Evolutionary conservation across 2,797 vertebrate species (phyloP).

Genomic region (Acanthurus lineatus): DNA sequence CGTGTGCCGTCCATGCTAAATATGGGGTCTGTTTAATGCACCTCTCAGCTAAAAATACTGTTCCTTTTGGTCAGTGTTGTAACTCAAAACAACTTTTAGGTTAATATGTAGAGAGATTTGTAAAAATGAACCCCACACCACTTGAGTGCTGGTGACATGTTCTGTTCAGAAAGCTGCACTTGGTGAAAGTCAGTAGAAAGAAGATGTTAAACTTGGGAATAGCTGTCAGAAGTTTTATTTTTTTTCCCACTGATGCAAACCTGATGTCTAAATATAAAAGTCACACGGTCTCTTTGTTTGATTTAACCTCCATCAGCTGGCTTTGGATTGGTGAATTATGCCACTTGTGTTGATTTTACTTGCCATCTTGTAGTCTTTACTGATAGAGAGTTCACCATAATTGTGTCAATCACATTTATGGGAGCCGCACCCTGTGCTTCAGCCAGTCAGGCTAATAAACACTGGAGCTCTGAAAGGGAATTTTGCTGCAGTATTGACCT

Average conservation of each 20-base stretch:
- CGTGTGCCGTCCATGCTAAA: constrained; percentile 10
- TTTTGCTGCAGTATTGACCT: constrained; percentile 38
- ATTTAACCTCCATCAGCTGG: constrained; percentile 29
- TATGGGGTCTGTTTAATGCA: constrained; percentile 30
- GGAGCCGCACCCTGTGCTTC: constrained; percentile 40
- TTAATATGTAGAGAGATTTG: background rate
- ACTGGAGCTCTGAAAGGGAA: constrained; percentile 39
- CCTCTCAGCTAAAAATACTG: constrained; percentile 13
- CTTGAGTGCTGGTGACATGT: background rate
- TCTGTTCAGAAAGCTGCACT: background rate
- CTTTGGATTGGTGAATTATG: constrained; percentile 36
- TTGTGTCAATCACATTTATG: constrained; percentile 67
- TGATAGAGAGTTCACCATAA: constrained; percentile 55
- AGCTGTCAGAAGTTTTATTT: constrained; percentile 1
- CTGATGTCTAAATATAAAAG: constrained; percentile 20
- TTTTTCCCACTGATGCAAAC: constrained; percentile 2
- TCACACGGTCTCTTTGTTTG: constrained; percentile 5
- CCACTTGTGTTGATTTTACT: constrained; percentile 44
- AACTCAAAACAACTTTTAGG: background rate
- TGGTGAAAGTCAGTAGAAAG: background rate
- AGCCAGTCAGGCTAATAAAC: constrained; percentile 53
- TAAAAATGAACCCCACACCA: background rate
- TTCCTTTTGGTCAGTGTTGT: background rate
- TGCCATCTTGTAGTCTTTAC: constrained; percentile 51
- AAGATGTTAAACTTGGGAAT: background rate